Conservation (phyloP, 2,797 vertebrate species). For the Gobio occitaniae region DNA sequence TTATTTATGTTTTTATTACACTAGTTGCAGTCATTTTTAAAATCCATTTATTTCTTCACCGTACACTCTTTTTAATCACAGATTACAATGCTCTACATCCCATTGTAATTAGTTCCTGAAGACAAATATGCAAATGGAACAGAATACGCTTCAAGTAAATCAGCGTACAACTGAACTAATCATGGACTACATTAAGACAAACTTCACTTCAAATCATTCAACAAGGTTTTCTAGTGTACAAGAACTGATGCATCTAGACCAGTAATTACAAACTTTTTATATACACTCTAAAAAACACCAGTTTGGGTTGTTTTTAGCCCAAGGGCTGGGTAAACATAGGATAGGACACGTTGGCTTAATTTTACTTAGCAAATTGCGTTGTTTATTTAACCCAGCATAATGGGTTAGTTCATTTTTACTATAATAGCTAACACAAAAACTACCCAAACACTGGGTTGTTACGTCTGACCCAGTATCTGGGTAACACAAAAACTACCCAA, state of each 20-base stretch:
- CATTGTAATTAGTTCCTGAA: conserved; percentile 44
- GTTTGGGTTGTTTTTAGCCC: too few relatives aligned
- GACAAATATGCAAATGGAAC: conserved; percentile 34
- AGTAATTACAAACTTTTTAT: not conserved
- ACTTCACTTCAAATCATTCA: not conserved
- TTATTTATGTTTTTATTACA: conserved; percentile 40
- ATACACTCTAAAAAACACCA: too few relatives aligned
- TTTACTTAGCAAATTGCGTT: too few relatives aligned
- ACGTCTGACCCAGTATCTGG: too few relatives aligned
- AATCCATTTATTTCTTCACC: conserved; percentile 15
- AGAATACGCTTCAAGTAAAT: conserved; percentile 30
- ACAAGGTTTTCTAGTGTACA: not conserved
- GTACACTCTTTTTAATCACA: conserved; percentile 52
- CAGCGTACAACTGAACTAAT: conserved; percentile 6
- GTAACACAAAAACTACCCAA: too few relatives aligned
- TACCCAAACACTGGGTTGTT: too few relatives aligned
- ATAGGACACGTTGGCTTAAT: too few relatives aligned
- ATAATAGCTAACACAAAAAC: too few relatives aligned
- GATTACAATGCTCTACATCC: conserved; percentile 53
- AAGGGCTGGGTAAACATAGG: too few relatives aligned
- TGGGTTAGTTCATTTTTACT: too few relatives aligned
- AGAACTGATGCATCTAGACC: not conserved
- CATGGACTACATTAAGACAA: not conserved
- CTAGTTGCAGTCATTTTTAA: conserved; percentile 25
- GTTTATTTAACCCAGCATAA: too few relatives aligned